Evolutionary conservation across 64 coral and sea anemone species (phyloP).

Genomic region (Orbicella faveolata): DNA sequence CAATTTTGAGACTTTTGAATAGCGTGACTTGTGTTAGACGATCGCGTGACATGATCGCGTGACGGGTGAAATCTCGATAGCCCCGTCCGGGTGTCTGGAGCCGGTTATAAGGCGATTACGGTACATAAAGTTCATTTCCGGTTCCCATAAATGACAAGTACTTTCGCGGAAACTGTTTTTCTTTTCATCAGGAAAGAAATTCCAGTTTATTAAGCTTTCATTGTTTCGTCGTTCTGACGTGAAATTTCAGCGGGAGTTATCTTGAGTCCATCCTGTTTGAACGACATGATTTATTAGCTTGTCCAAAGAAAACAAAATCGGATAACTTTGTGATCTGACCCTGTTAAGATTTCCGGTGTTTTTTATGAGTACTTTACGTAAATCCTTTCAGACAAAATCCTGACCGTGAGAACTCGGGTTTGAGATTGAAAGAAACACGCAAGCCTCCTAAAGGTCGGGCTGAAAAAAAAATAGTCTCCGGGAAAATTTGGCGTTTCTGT

Average conservation of each 20-base stretch:
- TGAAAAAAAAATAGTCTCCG: background rate
- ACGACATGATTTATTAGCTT: background rate
- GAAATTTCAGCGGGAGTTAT: background rate
- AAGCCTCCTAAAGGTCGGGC: background rate
- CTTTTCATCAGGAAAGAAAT: background rate
- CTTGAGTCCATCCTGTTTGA: background rate
- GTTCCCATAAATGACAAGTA: background rate
- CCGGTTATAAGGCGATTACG: conserved; percentile 1
- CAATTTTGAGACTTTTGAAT: background rate
- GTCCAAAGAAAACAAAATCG: background rate
- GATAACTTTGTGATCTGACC: background rate
- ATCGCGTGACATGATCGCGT: background rate
- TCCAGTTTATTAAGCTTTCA: background rate
- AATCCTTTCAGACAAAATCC: background rate
- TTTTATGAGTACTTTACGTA: background rate
- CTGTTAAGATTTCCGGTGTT: conserved; percentile 15
- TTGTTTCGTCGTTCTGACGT: background rate
- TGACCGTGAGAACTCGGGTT: background rate
- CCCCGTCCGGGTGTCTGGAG: background rate
- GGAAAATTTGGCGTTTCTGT: background rate
- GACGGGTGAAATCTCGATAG: background rate
- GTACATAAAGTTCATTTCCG: background rate
- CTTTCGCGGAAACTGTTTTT: background rate
- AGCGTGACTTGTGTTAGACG: background rate
- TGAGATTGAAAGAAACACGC: background rate